phyloP scores from a whole-genome alignment of 2,113 vertebrate genomes.

The Caranx melampygus region DNA sequence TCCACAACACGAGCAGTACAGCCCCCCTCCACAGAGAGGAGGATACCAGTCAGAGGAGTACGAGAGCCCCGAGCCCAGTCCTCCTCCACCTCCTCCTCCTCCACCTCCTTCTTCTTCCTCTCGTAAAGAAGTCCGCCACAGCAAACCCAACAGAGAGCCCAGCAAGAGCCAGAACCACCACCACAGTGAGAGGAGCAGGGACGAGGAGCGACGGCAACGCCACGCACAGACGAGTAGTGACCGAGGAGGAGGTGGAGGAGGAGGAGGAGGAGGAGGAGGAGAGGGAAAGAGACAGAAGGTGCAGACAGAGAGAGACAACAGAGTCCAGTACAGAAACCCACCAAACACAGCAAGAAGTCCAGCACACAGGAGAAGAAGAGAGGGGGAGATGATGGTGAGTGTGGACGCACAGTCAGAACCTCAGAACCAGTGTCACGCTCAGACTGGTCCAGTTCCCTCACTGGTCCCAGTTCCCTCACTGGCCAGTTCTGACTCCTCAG shows the following conservation, averaged over 20 bases:
- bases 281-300: conserved; percentile 66
- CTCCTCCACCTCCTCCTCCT: conserved; percentile 58
- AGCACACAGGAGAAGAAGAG: conserved; percentile 82
- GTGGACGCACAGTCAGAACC: too few species aligned
- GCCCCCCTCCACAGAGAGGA: conserved; percentile 69
- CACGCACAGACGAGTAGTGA: conserved; percentile 46
- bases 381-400: conserved; percentile 78
- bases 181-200: conserved; percentile 58
- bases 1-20: conserved; percentile 83
- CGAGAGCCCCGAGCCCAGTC: conserved; percentile 68
- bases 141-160: conserved; percentile 75
- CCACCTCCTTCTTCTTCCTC: too few species aligned
- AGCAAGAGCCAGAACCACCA: conserved; percentile 74
- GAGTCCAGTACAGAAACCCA: conserved; percentile 67
- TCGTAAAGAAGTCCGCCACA: conserved; percentile 71
- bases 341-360: conserved; percentile 80
- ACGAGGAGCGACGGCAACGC: conserved; percentile 62
- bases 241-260: conserved; percentile 40
- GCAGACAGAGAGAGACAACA: conserved; percentile 80
- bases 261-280: conserved; percentile 18
- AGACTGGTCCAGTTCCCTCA: too few species aligned
- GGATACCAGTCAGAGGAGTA: conserved; percentile 84
- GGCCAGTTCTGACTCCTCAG: too few species aligned
- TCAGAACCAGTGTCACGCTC: too few species aligned
- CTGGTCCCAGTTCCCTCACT: too few species aligned